phyloP scores from a whole-genome alignment of 2,797 vertebrate species.

The Sardinella longiceps region DNA sequence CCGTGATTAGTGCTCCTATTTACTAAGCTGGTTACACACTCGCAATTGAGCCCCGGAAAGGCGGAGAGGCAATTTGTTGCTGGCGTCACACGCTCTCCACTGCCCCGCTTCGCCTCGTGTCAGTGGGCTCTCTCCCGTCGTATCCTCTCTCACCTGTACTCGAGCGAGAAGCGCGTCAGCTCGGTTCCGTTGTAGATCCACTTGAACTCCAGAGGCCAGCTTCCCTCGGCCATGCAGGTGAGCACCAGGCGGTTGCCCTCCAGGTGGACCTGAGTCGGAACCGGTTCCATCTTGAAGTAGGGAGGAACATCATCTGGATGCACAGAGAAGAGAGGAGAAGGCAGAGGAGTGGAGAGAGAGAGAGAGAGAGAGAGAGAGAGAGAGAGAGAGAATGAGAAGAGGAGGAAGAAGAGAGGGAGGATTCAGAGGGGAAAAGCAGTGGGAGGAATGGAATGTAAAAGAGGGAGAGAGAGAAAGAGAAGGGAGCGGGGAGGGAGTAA shows the following conservation, averaged over 20 bases:
- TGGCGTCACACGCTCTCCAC: constrained; percentile 39
- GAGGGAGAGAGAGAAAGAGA: background rate
- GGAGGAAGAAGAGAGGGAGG: background rate
- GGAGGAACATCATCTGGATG: constrained; percentile 89
- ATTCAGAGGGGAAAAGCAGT: background rate
- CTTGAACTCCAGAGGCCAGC: constrained; percentile 98
- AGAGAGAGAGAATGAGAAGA: background rate
- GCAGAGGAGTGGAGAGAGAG: background rate
- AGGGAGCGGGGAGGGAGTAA: background rate
- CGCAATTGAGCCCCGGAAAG: constrained; percentile 46
- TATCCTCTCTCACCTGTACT: constrained; percentile 86
- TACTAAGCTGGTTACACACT: constrained; percentile 59
- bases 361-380: background rate
- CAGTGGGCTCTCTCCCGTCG: constrained; percentile 85
- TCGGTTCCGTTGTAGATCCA: constrained; percentile 92
- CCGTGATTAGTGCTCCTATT: constrained; percentile 62
- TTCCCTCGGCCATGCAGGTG: constrained; percentile 98
- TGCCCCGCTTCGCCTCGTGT: constrained; percentile 96
- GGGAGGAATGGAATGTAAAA: constrained; percentile 35
- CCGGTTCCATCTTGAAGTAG: constrained; percentile 96
- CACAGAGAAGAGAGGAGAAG: background rate
- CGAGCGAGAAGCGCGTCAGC: constrained; percentile 93
- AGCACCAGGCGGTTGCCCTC: constrained; percentile 96
- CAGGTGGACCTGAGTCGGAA: constrained; percentile 91
- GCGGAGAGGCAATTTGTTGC: constrained; percentile 11